phyloP scores from a whole-genome alignment of 2,888 invertebrate genomes.

The Gordius sp. region DNA sequence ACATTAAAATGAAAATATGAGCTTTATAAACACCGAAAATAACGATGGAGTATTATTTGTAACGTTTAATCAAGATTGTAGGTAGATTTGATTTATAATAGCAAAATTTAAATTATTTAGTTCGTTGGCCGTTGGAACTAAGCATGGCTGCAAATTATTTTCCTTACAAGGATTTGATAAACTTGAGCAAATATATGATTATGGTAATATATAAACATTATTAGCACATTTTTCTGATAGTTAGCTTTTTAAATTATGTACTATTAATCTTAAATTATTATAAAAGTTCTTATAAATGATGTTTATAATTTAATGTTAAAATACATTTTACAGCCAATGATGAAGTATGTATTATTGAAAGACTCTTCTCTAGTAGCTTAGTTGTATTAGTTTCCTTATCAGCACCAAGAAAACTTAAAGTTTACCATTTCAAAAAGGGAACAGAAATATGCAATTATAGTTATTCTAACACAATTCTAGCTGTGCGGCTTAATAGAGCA shows the following conservation, averaged over 20 bases:
- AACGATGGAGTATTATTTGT: conserved; percentile 51
- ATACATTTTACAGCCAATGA: conserved; percentile 22
- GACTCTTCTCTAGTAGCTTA: conserved; percentile 80
- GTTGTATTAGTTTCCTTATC: conserved; percentile 73
- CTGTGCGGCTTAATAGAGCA: conserved; percentile 73
- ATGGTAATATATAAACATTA: conserved; percentile 34
- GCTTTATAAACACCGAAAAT: neutral
- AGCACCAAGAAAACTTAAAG: conserved; percentile 64
- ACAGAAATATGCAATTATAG: conserved; percentile 92
- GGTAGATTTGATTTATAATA: conserved; percentile 43
- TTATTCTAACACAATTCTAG: conserved; percentile 71
- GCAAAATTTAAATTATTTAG: conserved; percentile 33
- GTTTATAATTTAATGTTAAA: conserved; percentile 14
- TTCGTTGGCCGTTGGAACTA: conserved; percentile 69
- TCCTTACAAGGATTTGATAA: conserved; percentile 48
- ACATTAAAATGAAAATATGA: neutral
- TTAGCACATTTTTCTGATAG: no score
- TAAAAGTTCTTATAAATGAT: neutral
- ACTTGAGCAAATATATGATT: conserved; percentile 62
- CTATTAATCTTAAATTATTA: neutral
- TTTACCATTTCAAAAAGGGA: conserved; percentile 87
- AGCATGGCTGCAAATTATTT: conserved; percentile 62
- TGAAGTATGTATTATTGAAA: conserved; percentile 56
- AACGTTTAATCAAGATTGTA: conserved; percentile 87
- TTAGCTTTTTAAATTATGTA: conserved; percentile 12